Conservation (phyloP, 2,113 vertebrate genomes). For the Isichthys henryi region DNA sequence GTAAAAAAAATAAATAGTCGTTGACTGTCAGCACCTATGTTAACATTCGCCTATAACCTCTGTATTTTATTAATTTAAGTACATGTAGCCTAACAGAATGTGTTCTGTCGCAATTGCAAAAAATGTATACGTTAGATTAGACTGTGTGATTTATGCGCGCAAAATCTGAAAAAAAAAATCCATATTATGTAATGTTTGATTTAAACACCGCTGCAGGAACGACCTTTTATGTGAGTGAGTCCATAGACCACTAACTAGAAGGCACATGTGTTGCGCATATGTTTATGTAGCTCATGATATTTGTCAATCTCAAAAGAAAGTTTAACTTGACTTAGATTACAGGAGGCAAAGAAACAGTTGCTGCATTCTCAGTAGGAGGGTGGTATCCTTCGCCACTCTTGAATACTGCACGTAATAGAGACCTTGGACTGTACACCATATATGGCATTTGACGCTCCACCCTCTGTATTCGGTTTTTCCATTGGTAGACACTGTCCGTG, state of each 20-base stretch:
- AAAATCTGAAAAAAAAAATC: background rate
- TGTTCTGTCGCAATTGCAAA: background rate
- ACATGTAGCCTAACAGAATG: background rate
- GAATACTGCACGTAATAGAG: background rate
- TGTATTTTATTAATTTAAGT: background rate
- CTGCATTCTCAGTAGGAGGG: background rate
- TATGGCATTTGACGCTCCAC: background rate
- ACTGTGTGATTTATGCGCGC: background rate
- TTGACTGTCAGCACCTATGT: background rate
- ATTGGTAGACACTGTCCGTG: background rate
- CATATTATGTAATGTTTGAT: background rate
- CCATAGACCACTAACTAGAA: background rate
- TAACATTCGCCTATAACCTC: background rate
- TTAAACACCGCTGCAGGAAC: background rate
- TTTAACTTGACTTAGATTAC: background rate
- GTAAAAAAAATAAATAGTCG: background rate
- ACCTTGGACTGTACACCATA: constrained; percentile 7
- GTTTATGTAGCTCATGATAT: background rate
- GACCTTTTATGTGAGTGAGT: background rate
- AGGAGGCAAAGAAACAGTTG: background rate
- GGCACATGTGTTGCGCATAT: background rate
- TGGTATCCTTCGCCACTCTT: background rate
- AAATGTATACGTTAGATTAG: background rate
- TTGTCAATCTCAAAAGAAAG: background rate
- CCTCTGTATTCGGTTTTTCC: background rate